Conservation (phyloP, 2,797 vertebrate species). For the Falco novaeseelandiae region DNA sequence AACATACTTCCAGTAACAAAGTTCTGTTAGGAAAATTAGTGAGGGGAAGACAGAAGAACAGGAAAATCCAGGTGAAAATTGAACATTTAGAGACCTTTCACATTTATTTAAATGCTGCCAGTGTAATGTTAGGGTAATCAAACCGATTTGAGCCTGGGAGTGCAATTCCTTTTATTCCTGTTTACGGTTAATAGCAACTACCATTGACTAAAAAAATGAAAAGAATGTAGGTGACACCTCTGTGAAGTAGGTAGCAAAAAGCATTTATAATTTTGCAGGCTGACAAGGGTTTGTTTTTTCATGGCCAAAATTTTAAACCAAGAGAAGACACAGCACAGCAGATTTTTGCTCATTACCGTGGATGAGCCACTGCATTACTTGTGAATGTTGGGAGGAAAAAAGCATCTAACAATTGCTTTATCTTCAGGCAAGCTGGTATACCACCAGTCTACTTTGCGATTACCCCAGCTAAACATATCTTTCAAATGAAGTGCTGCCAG, state of each 20-base stretch:
- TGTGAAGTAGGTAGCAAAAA: not conserved
- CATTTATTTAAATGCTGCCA: not conserved
- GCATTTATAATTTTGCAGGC: not conserved
- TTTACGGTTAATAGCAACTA: not conserved
- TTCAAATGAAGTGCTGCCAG: not conserved
- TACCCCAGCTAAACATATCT: not conserved
- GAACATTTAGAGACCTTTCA: not conserved
- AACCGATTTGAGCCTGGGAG: not conserved
- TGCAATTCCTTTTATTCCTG: not conserved
- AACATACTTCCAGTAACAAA: not conserved
- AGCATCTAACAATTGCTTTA: not conserved
- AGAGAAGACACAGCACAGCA: not conserved
- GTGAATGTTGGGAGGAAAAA: not conserved
- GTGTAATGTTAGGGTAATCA: not conserved
- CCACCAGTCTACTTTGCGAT: not conserved
- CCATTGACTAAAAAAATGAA: not conserved
- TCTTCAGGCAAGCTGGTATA: not conserved
- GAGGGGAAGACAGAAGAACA: not conserved
- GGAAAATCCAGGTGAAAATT: not conserved
- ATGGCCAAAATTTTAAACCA: not conserved
- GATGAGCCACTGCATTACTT: not conserved
- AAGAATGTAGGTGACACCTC: not conserved
- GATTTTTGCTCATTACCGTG: not conserved
- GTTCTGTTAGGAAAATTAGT: not conserved
- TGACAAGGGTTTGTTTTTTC: not conserved